Conservation (phyloP, 2,888 invertebrate species). For the Calameuta idolon region DNA sequence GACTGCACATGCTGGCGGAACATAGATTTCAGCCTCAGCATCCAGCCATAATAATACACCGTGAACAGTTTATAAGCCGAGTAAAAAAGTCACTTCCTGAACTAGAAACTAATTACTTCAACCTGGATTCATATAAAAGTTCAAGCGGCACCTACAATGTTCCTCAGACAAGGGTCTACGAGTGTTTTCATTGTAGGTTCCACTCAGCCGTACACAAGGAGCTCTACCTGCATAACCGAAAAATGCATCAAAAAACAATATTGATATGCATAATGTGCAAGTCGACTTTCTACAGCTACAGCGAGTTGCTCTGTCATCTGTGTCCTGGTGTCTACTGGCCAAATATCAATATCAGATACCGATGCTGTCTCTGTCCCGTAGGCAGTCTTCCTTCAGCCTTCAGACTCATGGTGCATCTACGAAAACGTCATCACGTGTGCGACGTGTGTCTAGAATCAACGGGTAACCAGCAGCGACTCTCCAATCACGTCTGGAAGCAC, state of each 20-base stretch:
- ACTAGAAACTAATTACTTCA: conserved; percentile 77
- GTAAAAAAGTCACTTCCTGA: conserved; percentile 74
- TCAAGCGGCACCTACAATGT: conserved; percentile 68
- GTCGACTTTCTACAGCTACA: conserved; percentile 87
- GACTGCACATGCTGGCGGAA: conserved; percentile 82
- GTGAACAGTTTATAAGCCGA: conserved; percentile 73
- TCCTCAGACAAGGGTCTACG: conserved; percentile 79
- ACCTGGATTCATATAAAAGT: conserved; percentile 78
- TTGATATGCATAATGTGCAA: conserved; percentile 89
- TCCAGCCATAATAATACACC: conserved; percentile 61
- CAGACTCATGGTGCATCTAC: conserved; percentile 87
- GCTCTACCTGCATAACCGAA: conserved; percentile 86
- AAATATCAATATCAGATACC: conserved; percentile 76
- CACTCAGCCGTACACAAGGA: conserved; percentile 84
- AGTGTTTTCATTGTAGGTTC: conserved; percentile 89
- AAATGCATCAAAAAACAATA: conserved; percentile 87
- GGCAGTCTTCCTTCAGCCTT: conserved; percentile 87
- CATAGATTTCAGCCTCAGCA: conserved; percentile 76
- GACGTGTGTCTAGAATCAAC: conserved; percentile 89
- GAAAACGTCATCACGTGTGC: conserved; percentile 87
- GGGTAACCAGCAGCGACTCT: conserved; percentile 81
- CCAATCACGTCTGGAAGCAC: conserved; percentile 92
- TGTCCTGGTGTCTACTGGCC: conserved; percentile 83
- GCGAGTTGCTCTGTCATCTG: conserved; percentile 87
- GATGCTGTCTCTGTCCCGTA: conserved; percentile 85